phyloP scores from a whole-genome alignment of 2,113 vertebrate species.

The Colistium nudipinnis region DNA sequence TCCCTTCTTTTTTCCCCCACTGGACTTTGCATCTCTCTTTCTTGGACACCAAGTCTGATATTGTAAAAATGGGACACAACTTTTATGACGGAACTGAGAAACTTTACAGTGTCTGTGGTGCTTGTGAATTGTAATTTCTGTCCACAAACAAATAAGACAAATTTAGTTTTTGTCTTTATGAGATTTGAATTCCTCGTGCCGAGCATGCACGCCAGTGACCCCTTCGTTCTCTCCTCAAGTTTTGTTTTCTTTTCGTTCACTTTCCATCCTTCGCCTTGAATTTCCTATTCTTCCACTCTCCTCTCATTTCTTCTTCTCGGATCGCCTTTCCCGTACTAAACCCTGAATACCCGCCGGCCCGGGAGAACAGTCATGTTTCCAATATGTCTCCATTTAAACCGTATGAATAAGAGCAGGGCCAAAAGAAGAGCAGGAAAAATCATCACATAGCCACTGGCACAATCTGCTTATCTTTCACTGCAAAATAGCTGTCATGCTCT shows the following conservation, averaged over 20 bases:
- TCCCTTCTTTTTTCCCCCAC: conserved; percentile 24
- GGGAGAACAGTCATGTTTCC: conserved; percentile 61
- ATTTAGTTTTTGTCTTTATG: conserved; percentile 53
- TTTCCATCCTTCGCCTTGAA: conserved; percentile 35
- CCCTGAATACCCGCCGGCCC: conserved; percentile 50
- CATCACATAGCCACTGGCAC: conserved; percentile 66
- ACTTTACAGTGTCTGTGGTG: conserved; percentile 72
- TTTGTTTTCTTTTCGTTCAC: conserved; percentile 25
- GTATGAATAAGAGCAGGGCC: conserved; percentile 57
- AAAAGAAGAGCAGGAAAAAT: conserved; percentile 68
- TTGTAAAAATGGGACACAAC: conserved; percentile 66
- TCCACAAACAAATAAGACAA: conserved; percentile 65
- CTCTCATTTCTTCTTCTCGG: conserved; percentile 35
- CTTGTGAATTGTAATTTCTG: conserved; percentile 60
- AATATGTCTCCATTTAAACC: conserved; percentile 72
- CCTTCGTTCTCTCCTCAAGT: conserved; percentile 17
- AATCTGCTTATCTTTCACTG: conserved; percentile 68
- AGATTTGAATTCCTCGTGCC: conserved; percentile 37
- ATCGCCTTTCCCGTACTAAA: conserved; percentile 33
- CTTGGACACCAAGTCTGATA: conserved; percentile 61
- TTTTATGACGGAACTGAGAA: conserved; percentile 73
- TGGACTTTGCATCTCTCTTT: conserved; percentile 32
- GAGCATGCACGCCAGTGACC: conserved; percentile 31
- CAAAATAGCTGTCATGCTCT: conserved; percentile 58
- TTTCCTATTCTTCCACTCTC: conserved; percentile 28